Conservation (phyloP, 1,140 invertebrate species). For the Aporrectodea caliginosa region DNA sequence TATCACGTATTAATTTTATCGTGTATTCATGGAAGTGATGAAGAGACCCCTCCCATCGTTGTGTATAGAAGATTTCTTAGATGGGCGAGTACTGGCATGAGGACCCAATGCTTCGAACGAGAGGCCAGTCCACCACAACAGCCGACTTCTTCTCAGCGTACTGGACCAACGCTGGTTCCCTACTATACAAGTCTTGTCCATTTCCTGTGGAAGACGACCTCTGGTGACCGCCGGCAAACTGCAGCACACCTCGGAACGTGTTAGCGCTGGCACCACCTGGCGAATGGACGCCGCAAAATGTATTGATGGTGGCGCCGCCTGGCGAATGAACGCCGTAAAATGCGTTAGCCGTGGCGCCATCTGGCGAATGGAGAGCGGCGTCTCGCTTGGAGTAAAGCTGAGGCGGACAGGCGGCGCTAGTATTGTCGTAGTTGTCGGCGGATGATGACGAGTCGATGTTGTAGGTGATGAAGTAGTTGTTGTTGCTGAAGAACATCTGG, state of each 20-base stretch:
- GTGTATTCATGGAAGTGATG: too few relatives aligned
- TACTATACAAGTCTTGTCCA: neutral
- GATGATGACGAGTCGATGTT: too few relatives aligned
- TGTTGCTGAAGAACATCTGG: neutral
- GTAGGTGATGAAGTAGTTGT: neutral
- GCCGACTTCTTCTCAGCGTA: neutral
- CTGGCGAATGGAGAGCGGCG: neutral
- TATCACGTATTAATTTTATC: too few relatives aligned
- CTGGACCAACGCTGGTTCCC: neutral
- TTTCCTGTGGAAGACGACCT: neutral
- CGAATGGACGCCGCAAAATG: too few relatives aligned
- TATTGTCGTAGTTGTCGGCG: neutral
- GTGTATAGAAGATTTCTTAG: too few relatives aligned
- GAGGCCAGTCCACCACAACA: neutral
- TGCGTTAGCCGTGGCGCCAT: neutral
- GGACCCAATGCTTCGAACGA: neutral
- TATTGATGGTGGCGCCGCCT: neutral
- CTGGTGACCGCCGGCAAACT: neutral
- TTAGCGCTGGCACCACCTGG: neutral
- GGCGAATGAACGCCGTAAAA: neutral
- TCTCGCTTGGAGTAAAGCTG: neutral
- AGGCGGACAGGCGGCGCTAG: neutral
- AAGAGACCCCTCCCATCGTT: too few relatives aligned
- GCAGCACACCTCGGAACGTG: too few relatives aligned
- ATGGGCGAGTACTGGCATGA: neutral